Evolutionary conservation across 2,797 vertebrate species (phyloP).

Genomic region (Bradypus variegatus): DNA sequence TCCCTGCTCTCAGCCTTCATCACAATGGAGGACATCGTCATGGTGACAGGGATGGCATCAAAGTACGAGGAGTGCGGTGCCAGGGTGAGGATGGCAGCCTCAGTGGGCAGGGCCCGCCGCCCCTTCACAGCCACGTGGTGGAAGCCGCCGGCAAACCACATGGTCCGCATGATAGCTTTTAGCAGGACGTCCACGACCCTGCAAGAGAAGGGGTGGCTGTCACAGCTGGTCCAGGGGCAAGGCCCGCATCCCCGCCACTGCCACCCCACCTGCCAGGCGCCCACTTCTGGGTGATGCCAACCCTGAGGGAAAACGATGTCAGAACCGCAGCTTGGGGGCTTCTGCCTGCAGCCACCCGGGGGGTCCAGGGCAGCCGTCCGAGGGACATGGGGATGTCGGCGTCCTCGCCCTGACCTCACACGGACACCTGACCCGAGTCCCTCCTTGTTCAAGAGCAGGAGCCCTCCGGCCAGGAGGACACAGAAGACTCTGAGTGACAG

Average conservation of each 20-base stretch:
- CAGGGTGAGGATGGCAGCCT: slow-evolving; percentile 92
- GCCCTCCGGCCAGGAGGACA: too few relatives aligned
- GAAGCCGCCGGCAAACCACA: slow-evolving; percentile 98
- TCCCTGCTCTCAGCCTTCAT: slow-evolving; percentile 99
- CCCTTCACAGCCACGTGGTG: slow-evolving; percentile 95
- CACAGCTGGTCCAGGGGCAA: not conserved
- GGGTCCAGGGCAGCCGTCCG: too few relatives aligned
- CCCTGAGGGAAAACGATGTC: rapidly evolving
- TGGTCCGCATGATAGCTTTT: slow-evolving; percentile 91
- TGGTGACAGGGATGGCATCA: slow-evolving; percentile 96
- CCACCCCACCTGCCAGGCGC: not conserved
- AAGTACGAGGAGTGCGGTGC: slow-evolving; percentile 98
- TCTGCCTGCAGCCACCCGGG: not conserved
- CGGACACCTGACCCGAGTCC: too few relatives aligned
- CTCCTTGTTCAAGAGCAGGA: too few relatives aligned
- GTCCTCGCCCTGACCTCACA: too few relatives aligned
- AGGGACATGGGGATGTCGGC: too few relatives aligned
- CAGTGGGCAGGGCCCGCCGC: slow-evolving; percentile 82
- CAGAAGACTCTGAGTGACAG: too few relatives aligned
- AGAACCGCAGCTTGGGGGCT: not conserved
- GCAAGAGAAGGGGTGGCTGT: not conserved
- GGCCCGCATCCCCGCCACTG: too few relatives aligned
- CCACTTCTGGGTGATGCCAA: not conserved
- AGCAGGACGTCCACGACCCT: slow-evolving; percentile 88
- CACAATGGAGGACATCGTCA: slow-evolving; percentile 97